Evolutionary conservation across 2,797 vertebrate genomes (phyloP).

Genomic region (Malurus splendens): DNA sequence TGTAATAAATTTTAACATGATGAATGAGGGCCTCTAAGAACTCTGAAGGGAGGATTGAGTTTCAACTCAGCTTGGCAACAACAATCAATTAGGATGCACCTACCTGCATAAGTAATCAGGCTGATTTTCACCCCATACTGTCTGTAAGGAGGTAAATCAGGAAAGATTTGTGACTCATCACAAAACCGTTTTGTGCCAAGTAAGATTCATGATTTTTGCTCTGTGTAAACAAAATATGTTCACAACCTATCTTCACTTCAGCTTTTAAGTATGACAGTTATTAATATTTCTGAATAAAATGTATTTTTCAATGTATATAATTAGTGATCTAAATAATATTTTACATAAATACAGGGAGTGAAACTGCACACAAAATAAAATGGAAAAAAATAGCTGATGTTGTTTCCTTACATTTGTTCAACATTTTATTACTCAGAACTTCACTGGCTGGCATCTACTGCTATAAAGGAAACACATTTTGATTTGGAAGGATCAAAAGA

Average conservation of each 20-base stretch:
- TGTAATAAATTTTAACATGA: conserved; percentile 6
- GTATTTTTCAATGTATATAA: conserved; percentile 40
- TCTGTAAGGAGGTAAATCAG: not conserved
- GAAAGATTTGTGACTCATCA: not conserved
- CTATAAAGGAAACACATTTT: conserved; percentile 57
- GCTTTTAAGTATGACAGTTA: conserved; percentile 32
- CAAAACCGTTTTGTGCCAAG: not conserved
- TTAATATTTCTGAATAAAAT: conserved; percentile 55
- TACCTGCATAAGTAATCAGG: not conserved
- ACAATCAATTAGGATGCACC: not conserved
- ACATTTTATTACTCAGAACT: conserved; percentile 46
- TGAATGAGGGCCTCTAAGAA: conserved; percentile 2
- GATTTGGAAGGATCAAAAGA: conserved; percentile 59
- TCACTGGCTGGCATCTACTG: conserved; percentile 53
- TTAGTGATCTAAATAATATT: conserved; percentile 46
- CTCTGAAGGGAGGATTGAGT: not conserved
- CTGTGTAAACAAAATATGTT: conserved; percentile 14
- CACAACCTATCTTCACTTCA: conserved; percentile 36
- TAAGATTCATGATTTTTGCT: not conserved
- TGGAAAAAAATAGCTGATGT: conserved; percentile 39
- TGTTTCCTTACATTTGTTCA: conserved; percentile 62
- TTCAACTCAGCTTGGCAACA: conserved; percentile 7
- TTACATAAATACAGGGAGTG: conserved; percentile 51
- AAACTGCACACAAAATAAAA: conserved; percentile 49
- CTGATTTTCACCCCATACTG: not conserved